Percentiles rank a stretch among this genome's conserved stretches.
Conservation (phyloP, 2,888 invertebrate species). For the Drosophila neotestacea region DNA sequence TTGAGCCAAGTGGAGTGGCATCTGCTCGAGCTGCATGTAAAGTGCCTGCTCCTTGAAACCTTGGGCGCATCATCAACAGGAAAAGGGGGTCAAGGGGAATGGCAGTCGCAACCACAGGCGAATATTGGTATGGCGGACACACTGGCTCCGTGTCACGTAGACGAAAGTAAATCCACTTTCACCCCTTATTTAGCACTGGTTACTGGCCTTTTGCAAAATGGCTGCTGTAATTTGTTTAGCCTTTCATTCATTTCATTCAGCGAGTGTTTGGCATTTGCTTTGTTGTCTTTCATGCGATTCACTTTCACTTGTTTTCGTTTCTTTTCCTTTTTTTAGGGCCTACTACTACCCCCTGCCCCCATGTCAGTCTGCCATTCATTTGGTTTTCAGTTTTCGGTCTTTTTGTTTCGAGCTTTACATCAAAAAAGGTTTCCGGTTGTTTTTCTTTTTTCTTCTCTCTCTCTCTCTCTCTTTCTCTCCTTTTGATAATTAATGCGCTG, state of each 20-base stretch:
- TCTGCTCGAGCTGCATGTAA: conserved; percentile 41
- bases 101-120: conserved; percentile 36
- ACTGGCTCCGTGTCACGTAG: conserved; percentile 61
- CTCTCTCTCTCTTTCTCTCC: conserved; percentile 1
- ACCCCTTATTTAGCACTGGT: conserved; percentile 68
- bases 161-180: conserved; percentile 81
- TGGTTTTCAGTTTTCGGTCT: conserved; percentile 40
- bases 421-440: conserved; percentile 32
- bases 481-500: conserved; percentile 70
- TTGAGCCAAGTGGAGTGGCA: conserved; percentile 21
- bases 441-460: conserved; percentile 6
- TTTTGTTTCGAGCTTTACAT: conserved; percentile 34
- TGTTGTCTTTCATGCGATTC: conserved; percentile 63
- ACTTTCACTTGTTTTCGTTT: conserved; percentile 63
- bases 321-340: conserved; percentile 21
- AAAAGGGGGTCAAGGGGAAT: conserved; percentile 31
- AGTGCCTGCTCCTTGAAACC: conserved; percentile 45
- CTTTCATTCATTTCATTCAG: conserved; percentile 66
- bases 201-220: conserved; percentile 64
- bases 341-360: conserved; percentile 8
- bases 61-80: conserved; percentile 45
- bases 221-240: conserved; percentile 77
- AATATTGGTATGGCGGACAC: conserved; percentile 14
- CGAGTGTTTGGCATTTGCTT: conserved; percentile 46
- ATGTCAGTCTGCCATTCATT: conserved; percentile 26